Base-by-base conservation (phyloP, 1,140 invertebrate genomes). In the Macrosteles quadrilineatus region DNA sequence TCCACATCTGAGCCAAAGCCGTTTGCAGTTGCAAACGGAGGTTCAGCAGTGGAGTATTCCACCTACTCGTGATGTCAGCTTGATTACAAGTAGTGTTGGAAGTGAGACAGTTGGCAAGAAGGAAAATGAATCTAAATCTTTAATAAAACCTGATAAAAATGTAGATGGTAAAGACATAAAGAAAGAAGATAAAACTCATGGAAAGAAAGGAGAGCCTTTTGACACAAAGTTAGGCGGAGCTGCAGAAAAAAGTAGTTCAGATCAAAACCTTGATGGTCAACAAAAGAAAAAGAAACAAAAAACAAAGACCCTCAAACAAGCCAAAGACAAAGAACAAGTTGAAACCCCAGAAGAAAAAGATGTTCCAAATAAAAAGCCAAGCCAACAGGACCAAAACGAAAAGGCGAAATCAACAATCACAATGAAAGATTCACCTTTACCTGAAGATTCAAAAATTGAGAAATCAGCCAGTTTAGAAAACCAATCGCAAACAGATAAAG, bases 21-120 rank as follows among this genome's bases (percentile, higher is more conserved):
- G 21, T 64, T 64, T 43, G 30, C 62, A 17, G 4, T 23, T 64
- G 62, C 32, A 76, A 78, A 30, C 31, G n/a, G 40, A 57, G n/a
- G 25, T 19, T 69, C 30, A 47, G 40, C 40, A 64, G 43, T 66
- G 59, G 63, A 43, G 55, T n/a, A 19, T 68, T 62, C 77, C 78
- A 72, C 77, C 78, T 72, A 76, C 76, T 53, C 70, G 78, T 80
- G 77, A 80, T 69, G 72, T 73, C 31, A 19, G 9, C 1, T 27
- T 31, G 30, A 23, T 69, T 19, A 62, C 53, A 59, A 30, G 55
- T 59, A 62, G 36, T 43, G 63, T 45, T 64, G 72, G 43, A 36
- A 19, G 71, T 67, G 62, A 74, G 66, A 69, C 55, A 66, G 43
- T 67, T 53, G 62, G 70, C 50, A 69, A 73, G 69, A 14, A 64